Percentiles rank a stretch among this genome's conserved stretches.
Evolutionary conservation across 2,888 invertebrate species (phyloP).

Genomic region (Herminia tarsipennalis): DNA sequence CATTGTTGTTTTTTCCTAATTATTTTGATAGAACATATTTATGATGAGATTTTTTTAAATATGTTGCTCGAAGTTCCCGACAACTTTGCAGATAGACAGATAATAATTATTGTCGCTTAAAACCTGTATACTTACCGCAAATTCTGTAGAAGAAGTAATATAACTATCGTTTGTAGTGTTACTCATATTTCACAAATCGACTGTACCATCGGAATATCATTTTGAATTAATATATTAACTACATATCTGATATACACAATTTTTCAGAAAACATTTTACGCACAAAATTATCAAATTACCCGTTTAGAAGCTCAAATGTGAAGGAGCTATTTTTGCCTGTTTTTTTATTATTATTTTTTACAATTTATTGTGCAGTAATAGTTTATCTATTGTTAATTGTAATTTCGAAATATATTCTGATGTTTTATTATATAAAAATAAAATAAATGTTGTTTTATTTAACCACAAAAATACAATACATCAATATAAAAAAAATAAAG

Average conservation of each 20-base stretch:
- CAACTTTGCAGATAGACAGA: constrained; percentile 26
- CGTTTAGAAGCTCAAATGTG: constrained; percentile 44
- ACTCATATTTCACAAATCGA: constrained; percentile 42
- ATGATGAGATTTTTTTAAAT: neutral
- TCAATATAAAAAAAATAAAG: no score
- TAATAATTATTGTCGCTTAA: constrained; percentile 13
- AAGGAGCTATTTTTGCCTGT: constrained; percentile 19
- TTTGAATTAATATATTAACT: constrained; percentile 53
- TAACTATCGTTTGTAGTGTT: constrained; percentile 12
- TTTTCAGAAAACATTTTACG: constrained; percentile 67
- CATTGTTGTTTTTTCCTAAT: no score
- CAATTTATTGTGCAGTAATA: constrained; percentile 29
- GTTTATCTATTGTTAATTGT: constrained; percentile 70
- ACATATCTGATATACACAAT: constrained; percentile 72
- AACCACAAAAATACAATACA: no score
- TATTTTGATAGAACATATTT: no score
- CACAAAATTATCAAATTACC: constrained; percentile 60
- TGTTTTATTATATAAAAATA: constrained; percentile 74
- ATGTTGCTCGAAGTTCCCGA: neutral
- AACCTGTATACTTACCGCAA: constrained; percentile 24
- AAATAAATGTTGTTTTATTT: constrained; percentile 56
- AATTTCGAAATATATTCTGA: constrained; percentile 83
- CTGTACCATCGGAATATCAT: constrained; percentile 67
- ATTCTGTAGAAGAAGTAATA: constrained; percentile 10
- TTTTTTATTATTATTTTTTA: constrained; percentile 29